Conservation (phyloP, 1,140 invertebrate genomes). For the Ceratoteleas bidentatus region DNA sequence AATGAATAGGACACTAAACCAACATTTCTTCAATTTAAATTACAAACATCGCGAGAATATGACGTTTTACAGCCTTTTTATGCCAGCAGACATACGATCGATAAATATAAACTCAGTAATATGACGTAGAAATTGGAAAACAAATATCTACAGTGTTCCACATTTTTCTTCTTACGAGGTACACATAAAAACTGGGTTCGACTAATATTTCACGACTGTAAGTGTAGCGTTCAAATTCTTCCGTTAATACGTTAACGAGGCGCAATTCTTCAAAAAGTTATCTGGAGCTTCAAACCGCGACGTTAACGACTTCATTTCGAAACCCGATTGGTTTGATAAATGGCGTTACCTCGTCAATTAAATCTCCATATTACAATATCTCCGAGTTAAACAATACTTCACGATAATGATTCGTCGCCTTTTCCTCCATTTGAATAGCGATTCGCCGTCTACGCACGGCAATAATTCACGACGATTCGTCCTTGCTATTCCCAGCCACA, state of each 20-base stretch:
- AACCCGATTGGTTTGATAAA: background rate
- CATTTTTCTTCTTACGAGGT: no score
- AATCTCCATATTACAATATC: no score
- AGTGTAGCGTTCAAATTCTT: no score
- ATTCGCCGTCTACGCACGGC: background rate
- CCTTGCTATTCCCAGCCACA: background rate
- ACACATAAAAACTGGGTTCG: no score
- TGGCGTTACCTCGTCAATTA: no score
- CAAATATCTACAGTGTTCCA: background rate
- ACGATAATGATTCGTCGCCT: background rate
- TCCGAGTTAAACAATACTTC: background rate
- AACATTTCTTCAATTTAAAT: conserved; percentile 13
- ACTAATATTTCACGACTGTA: no score
- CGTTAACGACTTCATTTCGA: conserved; percentile 1
- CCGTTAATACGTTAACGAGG: no score
- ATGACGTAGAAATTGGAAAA: background rate
- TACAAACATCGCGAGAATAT: conserved; percentile 10
- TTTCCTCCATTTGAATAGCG: background rate
- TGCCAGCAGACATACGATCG: conserved; percentile 7
- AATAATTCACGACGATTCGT: conserved; percentile 11
- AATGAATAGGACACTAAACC: conserved; percentile 15
- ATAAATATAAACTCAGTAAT: conserved; percentile 7
- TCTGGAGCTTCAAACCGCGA: no score
- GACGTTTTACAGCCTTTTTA: conserved; percentile 22
- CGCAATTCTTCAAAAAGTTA: no score